Evolutionary conservation across 1,140 invertebrate genomes (phyloP), one percentile per base, ranked within the genome.

Genomic region (Drosophila lacteicornis): DNA sequence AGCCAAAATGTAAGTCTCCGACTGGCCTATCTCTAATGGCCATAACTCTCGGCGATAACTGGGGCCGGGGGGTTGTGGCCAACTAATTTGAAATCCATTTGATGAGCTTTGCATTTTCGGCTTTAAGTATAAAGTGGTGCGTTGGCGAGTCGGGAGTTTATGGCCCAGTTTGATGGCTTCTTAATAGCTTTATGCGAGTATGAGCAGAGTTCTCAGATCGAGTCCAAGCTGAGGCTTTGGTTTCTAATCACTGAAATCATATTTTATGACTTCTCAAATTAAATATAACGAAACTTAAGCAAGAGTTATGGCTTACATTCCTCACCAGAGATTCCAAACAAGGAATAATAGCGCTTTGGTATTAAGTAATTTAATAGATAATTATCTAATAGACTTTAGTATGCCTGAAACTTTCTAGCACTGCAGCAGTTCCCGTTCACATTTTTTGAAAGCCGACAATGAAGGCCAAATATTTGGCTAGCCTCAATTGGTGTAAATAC

Each of bases 151-250:
- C 17, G 38, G 27, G 19, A 71, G 76, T 84, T 87, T 78, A 87
- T 73, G 76, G 50, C 27, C 80, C 59, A 74, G 47, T 88, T 87
- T 87, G 74, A 87, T 80, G 85, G 38, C 43, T 74, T 19, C 69
- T 69, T 67, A 88, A 83, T 88, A 63, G 84, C 82, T 85, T 75
- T 75, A 88, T 84, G 70, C 77, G 36, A 40, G 70, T 11, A n/a
- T 2, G 53, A 30, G 58, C 43, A 15, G n/a, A 38, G 56, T 84
- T 70, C 67, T 76, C 42, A 46, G 42, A 17, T 11, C 25, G 19
- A 8, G 42, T 15, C 51, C 5, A 38, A 17, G 27, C 30, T 19
- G 25, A 2, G 11, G 40, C 51, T 11, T 49, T 27, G n/a, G 13
- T 19, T 46, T 63, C 17, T 36, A 60, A 68, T 55, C 43, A 56